Base-by-base conservation (phyloP, 1,140 invertebrate genomes). In the Drosophila hydei region DNA sequence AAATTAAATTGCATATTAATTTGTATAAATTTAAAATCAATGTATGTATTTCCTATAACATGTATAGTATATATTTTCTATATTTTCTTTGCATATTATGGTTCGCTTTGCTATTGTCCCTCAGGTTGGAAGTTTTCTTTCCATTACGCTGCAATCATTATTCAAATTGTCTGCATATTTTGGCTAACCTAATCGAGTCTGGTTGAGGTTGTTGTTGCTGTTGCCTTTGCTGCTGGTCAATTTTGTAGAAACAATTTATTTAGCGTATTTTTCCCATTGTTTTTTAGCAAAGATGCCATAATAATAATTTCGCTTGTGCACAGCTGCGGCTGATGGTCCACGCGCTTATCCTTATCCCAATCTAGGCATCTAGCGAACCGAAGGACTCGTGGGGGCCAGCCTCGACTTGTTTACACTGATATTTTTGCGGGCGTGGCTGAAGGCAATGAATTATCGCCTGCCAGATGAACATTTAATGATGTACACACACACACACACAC, bases 381-480 rank as follows among this genome's bases (percentile, higher is more conserved):
- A 14, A 23, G 18, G 5, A 3, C 1, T 14, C n/a, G 27, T 30
- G 27, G 27, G 6, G 27, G 27, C 6, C 27, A 30, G 27, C 27
- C 9, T 63, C 52, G 14, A 56, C 33, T 61, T 77, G 63, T 73
- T 76, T 73, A 50, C 61, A 71, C 40, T 67, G 61, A 43, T 59
- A 42, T 50, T 47, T 33, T 25, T 43, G 38, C 3, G 25, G 72
- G 68, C 68, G 62, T 61, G 70, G 64, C 68, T 16, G 18, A 11
- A 2, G 30, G 60, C 54, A 72, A 85, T 85, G 81, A 87, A 87
- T 85, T 87, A 85, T 81, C 74, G 81, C 55, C 77, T 63, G 77
- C 74, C 81, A 87, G 81, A 85, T 85, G 81, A 85, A 87, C 81
- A 77, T 87, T 85, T 85, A 85, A 85, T 85, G 81, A 87, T 85